Evolutionary conservation across 2,797 vertebrate genomes (phyloP), one percentile per base, ranked within the genome.

Genomic region (Australoheros facetus): DNA sequence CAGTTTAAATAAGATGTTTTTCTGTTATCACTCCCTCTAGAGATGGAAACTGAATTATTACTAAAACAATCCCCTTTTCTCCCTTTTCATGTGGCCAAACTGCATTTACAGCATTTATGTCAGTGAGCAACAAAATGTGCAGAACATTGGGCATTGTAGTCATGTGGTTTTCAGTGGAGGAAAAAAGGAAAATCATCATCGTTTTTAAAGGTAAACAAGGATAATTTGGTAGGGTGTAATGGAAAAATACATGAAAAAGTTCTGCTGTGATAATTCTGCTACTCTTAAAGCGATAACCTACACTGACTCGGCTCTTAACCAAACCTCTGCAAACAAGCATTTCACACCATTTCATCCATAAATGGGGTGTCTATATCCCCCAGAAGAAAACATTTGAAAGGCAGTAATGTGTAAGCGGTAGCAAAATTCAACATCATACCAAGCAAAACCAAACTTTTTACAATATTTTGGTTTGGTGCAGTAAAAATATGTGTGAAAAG

Each of bases 341-440:
- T 78, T 87, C 64, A 77, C 77, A 83, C 56, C 73, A 12, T 26
- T n/a, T 83, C 59, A 53, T 77, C 58, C 30, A 62, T 59, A 85
- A 87, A 71, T 87, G 23, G 82, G 71, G 82, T 75, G 80, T 82
- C 30, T 54, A 45, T 78, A 72, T 59, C 28, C 28, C 28, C 28
- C 28, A 30, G 28, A 30, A 59, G 84, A 76, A 66, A 75, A 82
- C 64, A 58, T 82, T 84, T 88, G 77, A 89, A 70, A 86, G 71
- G 23, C 26, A 11, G 56, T 51, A 45, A 74, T 54, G 55, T 70
- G 60, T 75, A 60, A 54, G 64, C 75, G 70, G 80, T 34, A 80
- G 73, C 70, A 77, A 72, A 82, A 80, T 82, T 80, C 74, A 72
- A 80, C 80, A 70, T 82, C 55, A 86, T 77, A 70, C 12, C 42